Percentiles rank a stretch among this genome's conserved stretches.
These are phyloP conservation scores for Anoplophora glabripennis DNA, from an alignment of 1,140 invertebrate species.

Conservation along the genomic window DNA sequence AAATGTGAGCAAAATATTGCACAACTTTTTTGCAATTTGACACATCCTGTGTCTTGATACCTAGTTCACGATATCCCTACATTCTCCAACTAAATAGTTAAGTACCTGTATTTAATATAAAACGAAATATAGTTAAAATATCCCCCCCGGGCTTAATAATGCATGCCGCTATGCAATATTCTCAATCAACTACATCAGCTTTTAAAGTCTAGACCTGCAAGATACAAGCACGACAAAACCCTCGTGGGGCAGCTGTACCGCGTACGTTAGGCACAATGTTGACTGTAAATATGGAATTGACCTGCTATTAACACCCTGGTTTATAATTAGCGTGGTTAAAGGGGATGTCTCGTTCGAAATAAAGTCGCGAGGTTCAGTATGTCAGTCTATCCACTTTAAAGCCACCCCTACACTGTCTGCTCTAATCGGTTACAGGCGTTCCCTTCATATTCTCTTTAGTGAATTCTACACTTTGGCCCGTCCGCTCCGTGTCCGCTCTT, in stretches of 20 bases:
- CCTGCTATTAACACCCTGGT: constrained; percentile 45
- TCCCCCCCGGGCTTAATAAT: too few species aligned
- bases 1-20: too few species aligned
- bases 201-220: too few species aligned
- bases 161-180: too few species aligned
- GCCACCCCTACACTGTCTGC: constrained; percentile 33
- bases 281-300: constrained; percentile 41
- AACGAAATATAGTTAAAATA: too few species aligned
- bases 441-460: constrained; percentile 33
- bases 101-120: too few species aligned
- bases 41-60: too few species aligned
- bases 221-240: too few species aligned
- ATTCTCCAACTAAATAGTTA: too few species aligned
- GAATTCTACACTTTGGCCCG: constrained; percentile 12
- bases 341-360: constrained; percentile 19
- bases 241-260: background rate
- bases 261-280: constrained; percentile 12
- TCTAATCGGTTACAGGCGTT: constrained; percentile 38
- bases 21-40: too few species aligned
- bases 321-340: constrained; percentile 44
- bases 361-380: constrained; percentile 19
- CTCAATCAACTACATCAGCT: too few species aligned
- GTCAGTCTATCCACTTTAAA: constrained; percentile 38
- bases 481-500: background rate
- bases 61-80: too few species aligned